Evolutionary conservation across 1,140 invertebrate genomes (phyloP), one percentile per base, ranked within the genome.

Genomic region (Carcinoscorpius rotundicauda): DNA sequence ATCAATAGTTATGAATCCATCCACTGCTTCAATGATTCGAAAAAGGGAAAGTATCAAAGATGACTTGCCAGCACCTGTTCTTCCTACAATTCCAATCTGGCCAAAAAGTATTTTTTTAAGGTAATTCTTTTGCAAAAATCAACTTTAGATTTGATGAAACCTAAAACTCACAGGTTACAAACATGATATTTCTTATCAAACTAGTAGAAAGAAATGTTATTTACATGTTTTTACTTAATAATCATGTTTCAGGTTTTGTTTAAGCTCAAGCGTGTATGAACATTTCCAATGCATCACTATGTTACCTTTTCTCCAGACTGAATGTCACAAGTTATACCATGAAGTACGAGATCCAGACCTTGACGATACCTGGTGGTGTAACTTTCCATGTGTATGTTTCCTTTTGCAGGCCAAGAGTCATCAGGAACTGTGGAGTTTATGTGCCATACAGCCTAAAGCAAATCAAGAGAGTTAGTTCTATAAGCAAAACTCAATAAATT

Each of bases 341-440:
- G 83, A 3, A 94, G 76, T 3, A 93, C 91, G 10, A 92, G 79
- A 65, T 92, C 89, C 8, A 91, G 75, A 9, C 88, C 88, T 71
- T 86, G 82, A 63, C 89, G 79, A 73, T 93, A 93, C 11, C 88
- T 80, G 6, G 89, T 86, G 72, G 87, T 82, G 72, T 86, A 91
- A 67, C 89, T 79, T 51, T 83, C 80, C 75, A 94, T 93, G 68
- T 81, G 79, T 6, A 95, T 84, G 8, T 77, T 75, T 60, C 92
- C 92, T 1, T 80, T 76, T n/a, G 77, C 74, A 3, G 91, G 92
- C 92, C 92, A 96, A 58, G 83, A 76, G 49, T 75, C 6, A 5
- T 68, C 48, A 9, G 72, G 70, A 29, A 64, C 62, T 8, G 48
- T 66, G 5, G 68, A 52, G 53, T 63, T 11, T 58, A 29, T 57